Percentiles rank a stretch among this genome's conserved stretches.
These are phyloP conservation scores for Hucho hucho DNA, from an alignment of 2,113 vertebrate species.

Conservation along the genomic window DNA sequence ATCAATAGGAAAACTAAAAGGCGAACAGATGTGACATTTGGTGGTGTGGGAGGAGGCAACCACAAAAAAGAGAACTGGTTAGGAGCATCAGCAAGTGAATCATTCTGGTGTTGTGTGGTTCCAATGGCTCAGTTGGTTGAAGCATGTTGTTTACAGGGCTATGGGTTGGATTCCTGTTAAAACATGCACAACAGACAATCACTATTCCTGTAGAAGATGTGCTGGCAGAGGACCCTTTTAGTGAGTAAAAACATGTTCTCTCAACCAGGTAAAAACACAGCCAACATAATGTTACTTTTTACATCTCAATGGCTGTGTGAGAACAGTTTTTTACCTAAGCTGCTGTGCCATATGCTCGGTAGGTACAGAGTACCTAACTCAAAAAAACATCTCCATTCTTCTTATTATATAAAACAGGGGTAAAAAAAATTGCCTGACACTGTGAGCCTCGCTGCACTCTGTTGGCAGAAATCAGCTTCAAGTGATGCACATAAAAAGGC, in stretches of 20 bases:
- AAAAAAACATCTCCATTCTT: conserved; percentile 21
- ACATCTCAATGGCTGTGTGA: conserved; percentile 4
- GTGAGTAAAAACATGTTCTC: neutral
- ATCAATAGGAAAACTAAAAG: conserved; percentile 53
- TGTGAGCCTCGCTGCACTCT: conserved; percentile 21
- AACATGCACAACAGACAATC: neutral
- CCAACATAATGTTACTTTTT: neutral
- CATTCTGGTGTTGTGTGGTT: conserved; percentile 41
- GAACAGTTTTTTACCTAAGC: conserved; percentile 1
- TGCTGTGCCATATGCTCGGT: neutral
- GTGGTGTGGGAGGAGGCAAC: conserved; percentile 61
- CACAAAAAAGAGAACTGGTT: conserved; percentile 48
- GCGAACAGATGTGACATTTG: conserved; percentile 66
- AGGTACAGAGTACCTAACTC: neutral
- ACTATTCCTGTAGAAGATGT: neutral
- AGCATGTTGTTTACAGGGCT: no score
- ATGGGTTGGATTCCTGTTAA: no score
- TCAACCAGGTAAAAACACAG: neutral
- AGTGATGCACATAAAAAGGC: conserved; percentile 59
- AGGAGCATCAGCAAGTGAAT: conserved; percentile 59
- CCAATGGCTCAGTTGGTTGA: no score
- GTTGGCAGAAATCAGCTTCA: conserved; percentile 37
- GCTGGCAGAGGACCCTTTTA: neutral
- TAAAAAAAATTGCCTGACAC: conserved; percentile 46
- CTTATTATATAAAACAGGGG: conserved; percentile 16